Evolutionary conservation across 2,888 invertebrate species (phyloP), one percentile per base, ranked within the genome.

Genomic region (Drosophila testacea): DNA sequence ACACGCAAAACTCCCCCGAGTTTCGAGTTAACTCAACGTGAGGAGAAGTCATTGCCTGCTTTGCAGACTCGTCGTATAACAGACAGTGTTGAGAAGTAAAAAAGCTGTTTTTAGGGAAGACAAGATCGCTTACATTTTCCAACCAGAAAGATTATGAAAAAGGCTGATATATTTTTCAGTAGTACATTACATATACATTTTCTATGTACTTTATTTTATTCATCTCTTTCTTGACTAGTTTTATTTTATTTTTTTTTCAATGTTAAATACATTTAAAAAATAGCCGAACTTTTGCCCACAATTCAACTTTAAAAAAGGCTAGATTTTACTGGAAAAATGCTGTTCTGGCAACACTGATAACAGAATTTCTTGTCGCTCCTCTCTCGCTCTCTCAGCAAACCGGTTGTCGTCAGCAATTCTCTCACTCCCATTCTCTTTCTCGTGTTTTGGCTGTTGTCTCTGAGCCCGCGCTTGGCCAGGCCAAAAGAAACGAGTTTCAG

Each of bases 401-500:
- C 74, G 78, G 81, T 83, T 62, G 47, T 55, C 11, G n/a, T 6
- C 34, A 34, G 36, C 51, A 9, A 9, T 36, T 39, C 39, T n/a
- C 30, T 30, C 36, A 7, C 44, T 10, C 39, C 9, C 30, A 6
- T 30, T 7, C 44, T 10, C 38, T 30, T 9, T 13, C 50, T 9
- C 47, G 41, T 54, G 16, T n/a, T 13, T 28, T 16, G 48, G 36
- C 51, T 51, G 57, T 56, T 28, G 13, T 42, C 22, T 57, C 6
- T 27, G 30, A 6, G 56, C 42, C 51, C 50, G 52, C 47, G 66
- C 77, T 73, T 62, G 75, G 68, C 64, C 67, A 50, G 70, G 77
- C 48, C 44, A 66, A 72, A 3, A 54, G 63, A 85, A 90, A 91
- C 90, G 83, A 90, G 91, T 90, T 90, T 91, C 79, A 91, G 90